Evolutionary conservation across 2,888 invertebrate species (phyloP).

Genomic region (Dicyrtomina minuta): DNA sequence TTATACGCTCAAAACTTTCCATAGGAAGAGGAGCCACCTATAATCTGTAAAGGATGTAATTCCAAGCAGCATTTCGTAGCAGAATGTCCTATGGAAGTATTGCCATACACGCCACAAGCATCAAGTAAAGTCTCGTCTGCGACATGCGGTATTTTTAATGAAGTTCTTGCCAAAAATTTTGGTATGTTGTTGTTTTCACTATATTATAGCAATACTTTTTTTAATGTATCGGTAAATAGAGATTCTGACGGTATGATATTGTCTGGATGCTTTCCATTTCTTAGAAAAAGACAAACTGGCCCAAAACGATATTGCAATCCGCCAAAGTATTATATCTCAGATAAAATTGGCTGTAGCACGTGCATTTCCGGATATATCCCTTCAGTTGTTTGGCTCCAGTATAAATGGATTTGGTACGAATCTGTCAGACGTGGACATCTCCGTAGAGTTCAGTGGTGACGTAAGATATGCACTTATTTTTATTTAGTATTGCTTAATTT

Average conservation of each 20-base stretch:
- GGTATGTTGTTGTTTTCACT: not conserved
- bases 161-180: not conserved
- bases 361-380: not conserved
- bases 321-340: not conserved
- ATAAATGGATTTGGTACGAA: constrained; percentile 64
- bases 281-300: not conserved
- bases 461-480: constrained; percentile 53
- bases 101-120: not conserved
- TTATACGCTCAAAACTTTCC: no score
- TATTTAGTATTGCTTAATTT: constrained; percentile 55
- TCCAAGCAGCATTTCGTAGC: not conserved
- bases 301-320: not conserved
- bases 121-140: not conserved
- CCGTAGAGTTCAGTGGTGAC: constrained; percentile 59
- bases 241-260: no score
- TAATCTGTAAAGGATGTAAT: not conserved
- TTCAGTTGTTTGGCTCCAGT: constrained; percentile 62
- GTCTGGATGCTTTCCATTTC: no score
- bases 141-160: not conserved
- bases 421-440: constrained; percentile 64
- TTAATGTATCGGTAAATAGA: no score
- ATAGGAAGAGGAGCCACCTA: not conserved
- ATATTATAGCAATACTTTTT: no score
- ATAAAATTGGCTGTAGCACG: not conserved
- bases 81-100: not conserved